phyloP scores from a whole-genome alignment of 2,797 vertebrate genomes.

The Clarias laeviceps region DNA sequence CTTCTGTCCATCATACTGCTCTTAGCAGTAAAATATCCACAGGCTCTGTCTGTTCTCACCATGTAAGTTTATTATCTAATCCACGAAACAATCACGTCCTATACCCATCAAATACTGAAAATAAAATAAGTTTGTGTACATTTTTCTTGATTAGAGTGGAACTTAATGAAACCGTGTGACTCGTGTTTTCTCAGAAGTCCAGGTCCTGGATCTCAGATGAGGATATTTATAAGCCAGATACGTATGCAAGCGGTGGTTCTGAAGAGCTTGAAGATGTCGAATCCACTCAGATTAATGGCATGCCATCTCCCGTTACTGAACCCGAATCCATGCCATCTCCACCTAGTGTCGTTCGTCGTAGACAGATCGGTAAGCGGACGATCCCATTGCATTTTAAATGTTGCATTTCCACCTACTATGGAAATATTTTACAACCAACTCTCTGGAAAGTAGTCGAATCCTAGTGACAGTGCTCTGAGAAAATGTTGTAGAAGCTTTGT shows the following conservation, averaged over 20 bases:
- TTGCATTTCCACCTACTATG: neutral
- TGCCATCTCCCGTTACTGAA: constrained; percentile 45
- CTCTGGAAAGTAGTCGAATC: neutral
- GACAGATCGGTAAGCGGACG: constrained; percentile 83
- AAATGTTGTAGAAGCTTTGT: neutral
- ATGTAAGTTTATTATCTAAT: constrained; percentile 17
- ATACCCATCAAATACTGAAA: neutral
- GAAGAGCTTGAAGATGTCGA: constrained; percentile 48
- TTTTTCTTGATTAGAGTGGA: neutral
- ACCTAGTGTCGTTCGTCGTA: constrained; percentile 83
- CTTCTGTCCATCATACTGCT: constrained; percentile 38
- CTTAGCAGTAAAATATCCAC: constrained; percentile 60
- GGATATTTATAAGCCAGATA: constrained; percentile 85
- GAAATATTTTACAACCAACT: neutral
- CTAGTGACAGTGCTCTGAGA: neutral
- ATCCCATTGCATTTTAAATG: neutral
- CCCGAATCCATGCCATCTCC: constrained; percentile 49
- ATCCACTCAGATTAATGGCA: constrained; percentile 44
- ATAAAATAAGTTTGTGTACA: neutral
- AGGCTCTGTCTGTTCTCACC: constrained; percentile 60
- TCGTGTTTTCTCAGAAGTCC: constrained; percentile 71
- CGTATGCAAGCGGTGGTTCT: constrained; percentile 54
- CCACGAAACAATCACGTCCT: neutral
- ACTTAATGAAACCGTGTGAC: neutral
- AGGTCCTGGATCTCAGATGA: constrained; percentile 94